phyloP scores from a whole-genome alignment of 1,140 invertebrate genomes.

The Drosophila lacteicornis region DNA sequence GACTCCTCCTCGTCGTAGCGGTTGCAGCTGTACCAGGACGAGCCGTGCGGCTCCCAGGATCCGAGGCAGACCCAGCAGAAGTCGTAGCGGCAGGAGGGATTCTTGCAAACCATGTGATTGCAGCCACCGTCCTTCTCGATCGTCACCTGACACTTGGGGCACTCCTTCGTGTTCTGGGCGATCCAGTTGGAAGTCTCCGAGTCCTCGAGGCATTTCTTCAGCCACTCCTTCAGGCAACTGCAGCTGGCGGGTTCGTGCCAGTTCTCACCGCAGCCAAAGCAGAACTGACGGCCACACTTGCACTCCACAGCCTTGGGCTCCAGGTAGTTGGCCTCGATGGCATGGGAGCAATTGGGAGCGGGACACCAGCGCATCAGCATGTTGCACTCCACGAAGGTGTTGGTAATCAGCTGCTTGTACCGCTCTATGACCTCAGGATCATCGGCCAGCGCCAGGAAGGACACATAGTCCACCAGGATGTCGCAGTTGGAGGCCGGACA shows the following conservation, averaged over 20 bases:
- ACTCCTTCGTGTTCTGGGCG: slow-evolving; percentile 99
- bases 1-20: slow-evolving; percentile 98
- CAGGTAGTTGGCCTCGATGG: slow-evolving; percentile 96
- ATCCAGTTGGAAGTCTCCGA: slow-evolving; percentile 99
- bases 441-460: slow-evolving; percentile 95
- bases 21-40: slow-evolving; percentile 99
- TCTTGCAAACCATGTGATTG: slow-evolving; percentile 99
- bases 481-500: slow-evolving; percentile 96
- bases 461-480: slow-evolving; percentile 98
- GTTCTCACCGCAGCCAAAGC: slow-evolving; percentile 98
- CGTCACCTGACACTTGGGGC: slow-evolving; percentile 98
- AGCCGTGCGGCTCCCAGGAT: slow-evolving; percentile 99
- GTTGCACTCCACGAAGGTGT: slow-evolving; percentile 99
- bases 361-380: slow-evolving; percentile 98
- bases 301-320: slow-evolving; percentile 96
- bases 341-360: slow-evolving; percentile 97
- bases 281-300: slow-evolving; percentile 96
- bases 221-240: slow-evolving; percentile 96
- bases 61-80: slow-evolving; percentile 99
- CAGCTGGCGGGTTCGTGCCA: slow-evolving; percentile 99
- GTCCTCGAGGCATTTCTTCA: slow-evolving; percentile 99
- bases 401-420: slow-evolving; percentile 99
- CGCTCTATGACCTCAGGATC: slow-evolving; percentile 97
- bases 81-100: slow-evolving; percentile 98
- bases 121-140: slow-evolving; percentile 99